phyloP scores from a whole-genome alignment of 2,888 invertebrate genomes.

The Syrista parreyssii region DNA sequence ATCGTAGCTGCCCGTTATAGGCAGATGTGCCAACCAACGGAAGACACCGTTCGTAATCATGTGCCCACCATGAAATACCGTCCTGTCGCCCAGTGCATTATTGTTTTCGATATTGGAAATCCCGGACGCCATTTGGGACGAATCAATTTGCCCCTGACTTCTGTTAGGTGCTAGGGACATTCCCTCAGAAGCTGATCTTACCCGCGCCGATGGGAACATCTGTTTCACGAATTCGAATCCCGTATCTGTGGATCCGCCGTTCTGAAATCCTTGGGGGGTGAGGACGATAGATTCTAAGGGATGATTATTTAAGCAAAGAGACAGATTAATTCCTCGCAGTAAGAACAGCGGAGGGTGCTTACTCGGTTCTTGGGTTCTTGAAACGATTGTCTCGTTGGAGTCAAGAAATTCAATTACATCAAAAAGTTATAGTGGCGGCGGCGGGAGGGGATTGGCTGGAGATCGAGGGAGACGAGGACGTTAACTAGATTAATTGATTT shows the following conservation, averaged over 20 bases:
- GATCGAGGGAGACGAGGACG: neutral
- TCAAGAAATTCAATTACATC: slow-evolving; percentile 55
- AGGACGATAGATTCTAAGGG: neutral
- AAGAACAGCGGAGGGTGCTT: slow-evolving; percentile 36
- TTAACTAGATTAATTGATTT: slow-evolving; percentile 45
- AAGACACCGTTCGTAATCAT: neutral
- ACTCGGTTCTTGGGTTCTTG: neutral
- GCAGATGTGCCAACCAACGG: neutral
- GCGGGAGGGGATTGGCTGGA: fast-evolving
- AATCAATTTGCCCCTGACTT: neutral
- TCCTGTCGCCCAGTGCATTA: neutral
- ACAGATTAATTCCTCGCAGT: slow-evolving; percentile 46
- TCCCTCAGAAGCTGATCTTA: neutral
- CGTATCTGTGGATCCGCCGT: neutral
- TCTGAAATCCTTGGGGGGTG: neutral
- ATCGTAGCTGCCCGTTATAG: neutral
- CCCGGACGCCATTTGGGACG: neutral
- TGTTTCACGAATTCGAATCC: neutral
- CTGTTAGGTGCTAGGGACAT: neutral
- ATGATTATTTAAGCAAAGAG: slow-evolving; percentile 30
- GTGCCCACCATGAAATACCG: neutral
- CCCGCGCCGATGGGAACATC: too few relatives aligned
- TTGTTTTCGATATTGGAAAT: neutral
- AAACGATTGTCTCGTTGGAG: slow-evolving; percentile 48
- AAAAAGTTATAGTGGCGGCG: slow-evolving; percentile 31